Evolutionary conservation across 1,140 invertebrate genomes (phyloP), one percentile per base, ranked within the genome.

Genomic region (Thalassaphorura encarpata): DNA sequence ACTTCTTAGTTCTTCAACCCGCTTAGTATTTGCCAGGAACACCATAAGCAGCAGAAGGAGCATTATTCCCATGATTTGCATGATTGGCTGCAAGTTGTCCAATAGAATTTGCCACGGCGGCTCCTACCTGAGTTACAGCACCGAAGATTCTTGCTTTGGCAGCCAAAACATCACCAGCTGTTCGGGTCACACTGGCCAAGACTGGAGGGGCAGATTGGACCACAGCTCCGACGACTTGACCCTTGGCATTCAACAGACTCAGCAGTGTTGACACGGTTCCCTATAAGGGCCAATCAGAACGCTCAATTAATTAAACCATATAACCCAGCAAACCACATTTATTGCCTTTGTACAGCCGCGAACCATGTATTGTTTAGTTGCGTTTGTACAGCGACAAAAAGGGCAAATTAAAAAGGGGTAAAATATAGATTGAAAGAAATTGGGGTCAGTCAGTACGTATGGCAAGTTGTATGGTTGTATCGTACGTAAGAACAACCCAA

Each of bases 71-170:
- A 39, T 53, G 45, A 43, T 56, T 60, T 21, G 60, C 60, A 42
- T 60, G 48, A 39, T 54, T 65, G 36, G 63, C 53, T 27, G 59
- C 60, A 49, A 62, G 42, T 13, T 56, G 43, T 46, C 63, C 63
- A 52, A 65, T 65, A 48, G 60, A 62, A 48, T 62, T 62, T 36
- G 63, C 63, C 54, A 65, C 60, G 33, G 63, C 63, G 23, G 63
- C 60, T 57, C 63, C 63, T 62, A 65, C 63, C 63, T 65, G 63
- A 53, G 63, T 65, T 27, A 65, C 63, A 23, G 63, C 63, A 29
- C 63, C 63, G 60, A 65, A 65, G 54, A 65, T 65, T 29, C 63
- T 26, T 23, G 63, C 63, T 42, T 65, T 65, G 54, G 63, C 63
- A 33, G 63, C 63, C 19, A 65, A 49, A 3, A 65, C 63, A 52